Evolutionary conservation across 1,140 invertebrate genomes (phyloP).

Genomic region (Colletes gigas): DNA sequence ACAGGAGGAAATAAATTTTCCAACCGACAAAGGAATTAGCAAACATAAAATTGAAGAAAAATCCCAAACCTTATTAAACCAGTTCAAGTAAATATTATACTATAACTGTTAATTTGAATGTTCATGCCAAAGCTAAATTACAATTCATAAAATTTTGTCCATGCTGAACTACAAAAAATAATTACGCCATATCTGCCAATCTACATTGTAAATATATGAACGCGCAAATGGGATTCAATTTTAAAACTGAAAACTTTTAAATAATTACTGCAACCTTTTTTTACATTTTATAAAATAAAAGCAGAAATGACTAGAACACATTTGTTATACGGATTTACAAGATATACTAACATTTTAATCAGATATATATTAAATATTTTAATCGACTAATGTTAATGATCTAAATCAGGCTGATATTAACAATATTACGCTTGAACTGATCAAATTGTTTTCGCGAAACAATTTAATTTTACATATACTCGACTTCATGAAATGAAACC

Average conservation of each 20-base stretch:
- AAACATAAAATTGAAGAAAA: conserved; percentile 46
- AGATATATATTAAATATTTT: conserved; percentile 8
- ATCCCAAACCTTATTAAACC: conserved; percentile 58
- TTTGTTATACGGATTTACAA: conserved; percentile 3
- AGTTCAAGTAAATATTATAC: conserved; percentile 61
- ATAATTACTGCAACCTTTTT: conserved; percentile 2
- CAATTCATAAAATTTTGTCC: conserved; percentile 15
- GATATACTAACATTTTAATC: conserved; percentile 1
- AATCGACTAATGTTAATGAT: conserved; percentile 29
- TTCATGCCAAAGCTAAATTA: conserved; percentile 42
- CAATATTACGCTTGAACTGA: conserved; percentile 53
- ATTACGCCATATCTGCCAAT: conserved; percentile 23
- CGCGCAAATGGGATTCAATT: conserved; percentile 21
- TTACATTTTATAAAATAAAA: conserved; percentile 7
- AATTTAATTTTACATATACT: conserved; percentile 3
- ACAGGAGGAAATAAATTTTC: conserved; percentile 62
- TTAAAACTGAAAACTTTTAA: background rate
- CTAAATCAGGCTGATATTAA: conserved; percentile 39
- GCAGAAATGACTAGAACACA: background rate
- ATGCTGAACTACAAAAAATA: conserved; percentile 24
- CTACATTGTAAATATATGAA: conserved; percentile 1
- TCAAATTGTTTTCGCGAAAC: conserved; percentile 1
- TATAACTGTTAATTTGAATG: conserved; percentile 11
- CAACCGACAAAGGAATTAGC: conserved; percentile 47
- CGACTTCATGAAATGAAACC: background rate